Conservation (phyloP, 2,797 vertebrate genomes). For the Coranthus polyacanthus region DNA sequence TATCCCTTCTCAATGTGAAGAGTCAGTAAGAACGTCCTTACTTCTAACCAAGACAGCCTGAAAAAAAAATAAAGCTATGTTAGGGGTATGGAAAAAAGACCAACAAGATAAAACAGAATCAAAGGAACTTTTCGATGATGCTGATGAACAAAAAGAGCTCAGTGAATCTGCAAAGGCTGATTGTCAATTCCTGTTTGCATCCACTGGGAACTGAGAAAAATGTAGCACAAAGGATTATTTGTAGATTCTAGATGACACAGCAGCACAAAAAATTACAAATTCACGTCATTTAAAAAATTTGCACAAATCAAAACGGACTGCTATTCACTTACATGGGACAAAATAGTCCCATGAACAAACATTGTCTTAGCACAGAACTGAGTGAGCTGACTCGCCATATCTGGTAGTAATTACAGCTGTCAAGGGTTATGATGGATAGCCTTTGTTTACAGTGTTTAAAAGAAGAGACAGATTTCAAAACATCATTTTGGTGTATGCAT, state of each 20-base stretch:
- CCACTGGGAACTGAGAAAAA: too few species aligned
- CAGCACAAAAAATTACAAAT: too few species aligned
- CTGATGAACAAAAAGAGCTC: too few species aligned
- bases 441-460: constrained; percentile 89
- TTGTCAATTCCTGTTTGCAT: too few species aligned
- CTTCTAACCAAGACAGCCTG: too few species aligned
- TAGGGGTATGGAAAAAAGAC: too few species aligned
- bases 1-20: constrained; percentile 70
- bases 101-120: too few species aligned
- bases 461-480: constrained; percentile 84
- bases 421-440: constrained; percentile 86
- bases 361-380: constrained; percentile 47
- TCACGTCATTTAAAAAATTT: constrained; percentile 36
- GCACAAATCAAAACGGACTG: constrained; percentile 33
- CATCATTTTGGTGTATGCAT: constrained; percentile 80
- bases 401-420: constrained; percentile 87
- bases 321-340: constrained; percentile 52
- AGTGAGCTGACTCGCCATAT: constrained; percentile 57
- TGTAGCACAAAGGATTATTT: too few species aligned
- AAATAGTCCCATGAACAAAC: constrained; percentile 33
- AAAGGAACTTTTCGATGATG: too few species aligned
- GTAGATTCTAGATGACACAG: too few species aligned
- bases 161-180: too few species aligned
- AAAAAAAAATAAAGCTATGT: too few species aligned
- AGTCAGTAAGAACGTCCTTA: constrained; percentile 29